phyloP scores from a whole-genome alignment of 2,113 vertebrate species.

The Ictidomys tridecemlineatus region DNA sequence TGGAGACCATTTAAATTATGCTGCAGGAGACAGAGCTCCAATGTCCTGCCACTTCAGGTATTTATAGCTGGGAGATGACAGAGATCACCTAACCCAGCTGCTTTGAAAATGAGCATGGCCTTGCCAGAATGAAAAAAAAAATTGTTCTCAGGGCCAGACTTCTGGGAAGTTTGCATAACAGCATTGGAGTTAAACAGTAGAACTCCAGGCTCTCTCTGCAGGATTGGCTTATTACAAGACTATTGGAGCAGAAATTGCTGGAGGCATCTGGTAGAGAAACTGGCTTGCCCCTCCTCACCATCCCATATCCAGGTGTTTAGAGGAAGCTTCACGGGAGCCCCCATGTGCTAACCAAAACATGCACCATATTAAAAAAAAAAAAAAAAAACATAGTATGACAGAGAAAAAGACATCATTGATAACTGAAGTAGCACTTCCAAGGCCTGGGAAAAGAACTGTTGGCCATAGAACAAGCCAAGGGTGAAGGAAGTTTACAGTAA shows the following conservation, averaged over 20 bases:
- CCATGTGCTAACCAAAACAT: neutral
- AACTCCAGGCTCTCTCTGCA: neutral
- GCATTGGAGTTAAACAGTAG: neutral
- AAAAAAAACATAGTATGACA: neutral
- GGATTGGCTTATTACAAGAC: neutral
- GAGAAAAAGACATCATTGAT: neutral
- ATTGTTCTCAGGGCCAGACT: neutral
- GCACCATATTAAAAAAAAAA: neutral
- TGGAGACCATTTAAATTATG: neutral
- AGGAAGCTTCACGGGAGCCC: neutral
- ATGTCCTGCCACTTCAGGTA: neutral
- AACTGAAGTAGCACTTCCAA: neutral
- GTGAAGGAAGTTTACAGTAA: neutral
- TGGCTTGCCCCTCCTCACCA: neutral
- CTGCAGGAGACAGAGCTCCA: neutral
- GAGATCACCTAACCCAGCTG: neutral
- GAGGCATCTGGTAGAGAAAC: conserved; percentile 1
- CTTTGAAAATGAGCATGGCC: neutral
- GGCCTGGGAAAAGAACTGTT: neutral
- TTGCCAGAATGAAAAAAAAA: neutral
- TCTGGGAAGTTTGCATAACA: neutral
- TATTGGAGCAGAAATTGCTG: neutral
- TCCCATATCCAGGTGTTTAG: neutral
- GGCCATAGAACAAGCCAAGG: neutral
- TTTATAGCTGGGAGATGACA: neutral